Percentiles rank a stretch among this genome's conserved stretches.
These are phyloP conservation scores for Antennarius striatus DNA, from an alignment of 2,113 vertebrate genomes.

Conservation along the genomic window DNA sequence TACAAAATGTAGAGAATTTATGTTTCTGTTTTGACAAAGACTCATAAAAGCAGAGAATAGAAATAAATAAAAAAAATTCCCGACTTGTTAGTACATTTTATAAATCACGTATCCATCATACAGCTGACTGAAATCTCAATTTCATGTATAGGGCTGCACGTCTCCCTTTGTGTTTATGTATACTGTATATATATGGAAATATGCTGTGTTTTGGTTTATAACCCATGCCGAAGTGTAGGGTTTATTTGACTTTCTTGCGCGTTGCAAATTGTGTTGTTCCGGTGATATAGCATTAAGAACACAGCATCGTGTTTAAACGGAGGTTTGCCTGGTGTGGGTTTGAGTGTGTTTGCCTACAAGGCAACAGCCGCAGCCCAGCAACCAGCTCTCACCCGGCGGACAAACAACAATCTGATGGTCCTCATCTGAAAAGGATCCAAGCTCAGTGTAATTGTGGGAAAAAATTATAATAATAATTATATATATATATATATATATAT, in stretches of 20 bases:
- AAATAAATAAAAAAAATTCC: rapidly evolving
- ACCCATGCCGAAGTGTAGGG: conserved; percentile 1
- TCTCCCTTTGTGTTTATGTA: no score
- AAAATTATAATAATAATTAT: no score
- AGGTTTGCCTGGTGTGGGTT: background rate
- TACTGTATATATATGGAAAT: no score
- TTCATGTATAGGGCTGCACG: no score
- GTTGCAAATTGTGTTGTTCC: rapidly evolving
- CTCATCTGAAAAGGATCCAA: no score
- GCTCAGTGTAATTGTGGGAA: no score
- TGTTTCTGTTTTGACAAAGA: rapidly evolving
- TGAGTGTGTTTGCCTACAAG: conserved; percentile 33
- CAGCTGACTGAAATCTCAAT: no score
- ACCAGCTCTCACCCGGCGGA: background rate
- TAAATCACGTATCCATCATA: no score
- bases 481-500: no score
- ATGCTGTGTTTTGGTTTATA: background rate
- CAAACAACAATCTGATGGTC: no score
- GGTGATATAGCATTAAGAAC: rapidly evolving
- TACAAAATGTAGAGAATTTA: background rate
- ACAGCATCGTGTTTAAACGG: background rate
- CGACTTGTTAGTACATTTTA: background rate
- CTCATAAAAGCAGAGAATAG: rapidly evolving
- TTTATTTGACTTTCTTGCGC: rapidly evolving
- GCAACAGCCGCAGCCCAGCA: conserved; percentile 38